phyloP scores from a whole-genome alignment of 2,888 invertebrate genomes.

The Morinoia aosen region DNA sequence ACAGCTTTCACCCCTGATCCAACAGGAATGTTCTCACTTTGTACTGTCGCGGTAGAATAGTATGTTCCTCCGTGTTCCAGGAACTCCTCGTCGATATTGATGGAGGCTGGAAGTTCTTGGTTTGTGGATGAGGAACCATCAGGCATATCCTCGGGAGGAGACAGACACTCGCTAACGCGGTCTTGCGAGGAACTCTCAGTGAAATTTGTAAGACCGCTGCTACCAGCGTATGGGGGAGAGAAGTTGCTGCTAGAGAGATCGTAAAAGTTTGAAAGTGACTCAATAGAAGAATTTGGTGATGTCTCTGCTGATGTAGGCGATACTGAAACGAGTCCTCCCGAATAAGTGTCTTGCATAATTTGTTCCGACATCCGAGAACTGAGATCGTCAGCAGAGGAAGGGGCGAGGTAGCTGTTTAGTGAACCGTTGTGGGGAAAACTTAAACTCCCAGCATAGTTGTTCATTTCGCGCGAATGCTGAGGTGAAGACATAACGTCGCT shows the following conservation, averaged over 20 bases:
- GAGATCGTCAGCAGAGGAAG: background rate
- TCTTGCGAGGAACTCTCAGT: background rate
- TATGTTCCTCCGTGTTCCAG: background rate
- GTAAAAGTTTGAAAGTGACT: background rate
- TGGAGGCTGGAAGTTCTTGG: background rate
- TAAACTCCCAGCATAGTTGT: background rate
- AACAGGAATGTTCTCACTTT: background rate
- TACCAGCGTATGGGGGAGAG: background rate
- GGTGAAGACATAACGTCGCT: background rate
- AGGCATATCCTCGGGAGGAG: background rate
- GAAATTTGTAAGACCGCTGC: background rate
- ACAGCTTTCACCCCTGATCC: background rate
- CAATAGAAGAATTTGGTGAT: constrained; percentile 5
- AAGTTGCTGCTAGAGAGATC: background rate
- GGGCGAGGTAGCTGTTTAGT: background rate
- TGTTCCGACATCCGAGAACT: background rate
- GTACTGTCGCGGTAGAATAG: background rate
- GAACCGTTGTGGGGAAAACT: background rate
- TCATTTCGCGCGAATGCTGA: background rate
- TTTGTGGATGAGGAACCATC: background rate
- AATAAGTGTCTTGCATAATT: background rate
- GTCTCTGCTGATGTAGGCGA: background rate
- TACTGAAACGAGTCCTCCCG: background rate
- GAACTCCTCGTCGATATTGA: background rate
- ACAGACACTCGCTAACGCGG: background rate